Evolutionary conservation across 2,113 vertebrate species (phyloP), one percentile per base, ranked within the genome.

Genomic region (Grus americana): DNA sequence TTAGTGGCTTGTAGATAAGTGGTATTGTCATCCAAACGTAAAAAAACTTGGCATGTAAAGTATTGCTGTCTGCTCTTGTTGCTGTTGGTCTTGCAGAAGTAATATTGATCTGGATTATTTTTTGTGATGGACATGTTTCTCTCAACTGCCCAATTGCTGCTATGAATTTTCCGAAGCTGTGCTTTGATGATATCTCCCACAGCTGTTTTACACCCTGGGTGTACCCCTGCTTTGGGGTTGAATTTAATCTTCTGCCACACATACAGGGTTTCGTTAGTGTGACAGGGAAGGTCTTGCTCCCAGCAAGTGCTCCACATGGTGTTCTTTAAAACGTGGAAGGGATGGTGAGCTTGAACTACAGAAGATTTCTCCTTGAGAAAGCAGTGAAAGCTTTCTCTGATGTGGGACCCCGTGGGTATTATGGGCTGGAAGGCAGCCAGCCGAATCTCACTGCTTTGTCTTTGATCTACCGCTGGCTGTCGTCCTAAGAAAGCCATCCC

Each of bases 291-390:
- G 16, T 61, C 42, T 63, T 74, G 16, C 22, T 79, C 34, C n/a
- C 47, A 22, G 9, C 1, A 0, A 55, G 57, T 54, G 42, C 24
- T 63, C 17, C 10, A 12, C 1, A 0, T 76, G 26, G 10, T 36
- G 27, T 66, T 49, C 73, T 84, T 91, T 42, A 74, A 80, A 78
- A 63, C 42, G 44, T 84, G 55, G 44, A 90, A 84, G 58, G 46
- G 23, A 26, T 62, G 6, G 34, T 81, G 50, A 85, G 15, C 50
- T 81, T 75, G 52, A 85, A 7, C 42, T n/a, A 74, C n/a, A n/a
- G 24, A 29, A 84, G 12, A 55, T 34, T 50, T 67, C 36, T 86
- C 6, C 38, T 81, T 87, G 42, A 42, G 57, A 81, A 68, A 24
- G 38, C 61, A 52, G 65, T 55, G 66, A 42, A 87, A 50, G 15